Percentiles rank a stretch among this genome's conserved stretches.
Conservation (phyloP, 1,140 invertebrate genomes). For the Antheraea pernyi region DNA sequence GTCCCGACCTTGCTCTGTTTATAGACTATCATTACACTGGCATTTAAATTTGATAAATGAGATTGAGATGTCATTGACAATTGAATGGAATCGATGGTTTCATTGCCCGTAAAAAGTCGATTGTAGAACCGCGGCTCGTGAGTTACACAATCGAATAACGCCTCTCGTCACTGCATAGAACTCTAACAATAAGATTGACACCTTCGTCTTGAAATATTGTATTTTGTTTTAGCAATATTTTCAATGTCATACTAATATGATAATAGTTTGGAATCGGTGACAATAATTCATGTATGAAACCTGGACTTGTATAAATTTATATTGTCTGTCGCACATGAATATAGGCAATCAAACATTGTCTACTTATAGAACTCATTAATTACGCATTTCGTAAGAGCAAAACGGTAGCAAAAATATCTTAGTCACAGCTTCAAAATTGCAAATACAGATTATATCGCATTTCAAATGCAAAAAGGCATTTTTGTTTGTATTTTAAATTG, state of each 20-base stretch:
- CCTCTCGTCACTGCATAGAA: background rate
- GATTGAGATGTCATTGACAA: constrained; percentile 41
- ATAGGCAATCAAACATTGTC: too few species aligned
- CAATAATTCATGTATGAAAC: background rate
- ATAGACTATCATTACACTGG: constrained; percentile 1
- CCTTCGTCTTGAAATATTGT: background rate
- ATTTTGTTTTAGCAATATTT: background rate
- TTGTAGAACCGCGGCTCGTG: constrained; percentile 60
- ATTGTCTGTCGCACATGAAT: too few species aligned
- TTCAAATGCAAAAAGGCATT: too few species aligned
- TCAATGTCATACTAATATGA: constrained; percentile 1
- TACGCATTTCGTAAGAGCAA: too few species aligned
- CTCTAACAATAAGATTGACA: background rate
- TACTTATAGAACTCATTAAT: too few species aligned
- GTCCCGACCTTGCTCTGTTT: constrained; percentile 6
- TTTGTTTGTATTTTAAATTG: too few species aligned
- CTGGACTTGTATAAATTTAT: too few species aligned
- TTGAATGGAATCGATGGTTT: constrained; percentile 56
- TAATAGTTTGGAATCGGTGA: background rate
- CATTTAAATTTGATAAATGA: constrained; percentile 43
- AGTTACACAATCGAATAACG: constrained; percentile 59
- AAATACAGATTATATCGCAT: too few species aligned
- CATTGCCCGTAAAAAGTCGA: constrained; percentile 41
- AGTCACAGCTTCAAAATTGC: too few species aligned
- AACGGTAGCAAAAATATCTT: too few species aligned